phyloP scores from a whole-genome alignment of 2,888 invertebrate species.

The Polyommatus icarus region DNA sequence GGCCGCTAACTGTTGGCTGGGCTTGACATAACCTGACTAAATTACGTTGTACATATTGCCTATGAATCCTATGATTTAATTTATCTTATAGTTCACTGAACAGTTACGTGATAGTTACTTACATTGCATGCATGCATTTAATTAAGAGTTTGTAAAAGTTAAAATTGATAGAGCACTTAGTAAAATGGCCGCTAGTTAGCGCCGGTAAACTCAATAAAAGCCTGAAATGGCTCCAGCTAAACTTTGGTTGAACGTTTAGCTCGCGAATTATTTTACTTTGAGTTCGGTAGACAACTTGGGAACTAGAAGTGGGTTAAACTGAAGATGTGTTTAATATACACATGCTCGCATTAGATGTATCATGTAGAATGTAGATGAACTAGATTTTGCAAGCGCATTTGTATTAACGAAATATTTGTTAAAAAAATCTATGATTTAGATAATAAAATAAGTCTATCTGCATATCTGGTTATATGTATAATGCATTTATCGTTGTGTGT shows the following conservation, averaged over 20 bases:
- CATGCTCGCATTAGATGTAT: not conserved
- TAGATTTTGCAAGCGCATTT: no score
- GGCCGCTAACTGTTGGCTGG: no score
- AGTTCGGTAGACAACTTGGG: slow-evolving; percentile 9
- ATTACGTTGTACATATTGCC: no score
- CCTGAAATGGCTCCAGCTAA: not conserved
- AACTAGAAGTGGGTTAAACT: not conserved
- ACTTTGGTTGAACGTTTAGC: not conserved
- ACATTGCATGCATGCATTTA: not conserved
- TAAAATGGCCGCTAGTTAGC: not conserved
- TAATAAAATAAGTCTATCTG: no score
- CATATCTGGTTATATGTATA: no score
- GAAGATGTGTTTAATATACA: not conserved
- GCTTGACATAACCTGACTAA: no score
- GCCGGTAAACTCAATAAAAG: slow-evolving; percentile 3
- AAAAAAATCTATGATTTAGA: no score
- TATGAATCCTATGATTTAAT: no score
- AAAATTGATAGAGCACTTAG: slow-evolving; percentile 12
- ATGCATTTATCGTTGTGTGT: no score
- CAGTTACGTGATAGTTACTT: not conserved
- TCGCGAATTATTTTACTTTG: slow-evolving; percentile 17
- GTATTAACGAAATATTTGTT: no score
- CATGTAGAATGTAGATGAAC: no score
- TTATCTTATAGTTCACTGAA: no score
- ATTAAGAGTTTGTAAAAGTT: slow-evolving; percentile 17